Conservation (phyloP, 2,888 invertebrate species). For the Tillus elongatus region DNA sequence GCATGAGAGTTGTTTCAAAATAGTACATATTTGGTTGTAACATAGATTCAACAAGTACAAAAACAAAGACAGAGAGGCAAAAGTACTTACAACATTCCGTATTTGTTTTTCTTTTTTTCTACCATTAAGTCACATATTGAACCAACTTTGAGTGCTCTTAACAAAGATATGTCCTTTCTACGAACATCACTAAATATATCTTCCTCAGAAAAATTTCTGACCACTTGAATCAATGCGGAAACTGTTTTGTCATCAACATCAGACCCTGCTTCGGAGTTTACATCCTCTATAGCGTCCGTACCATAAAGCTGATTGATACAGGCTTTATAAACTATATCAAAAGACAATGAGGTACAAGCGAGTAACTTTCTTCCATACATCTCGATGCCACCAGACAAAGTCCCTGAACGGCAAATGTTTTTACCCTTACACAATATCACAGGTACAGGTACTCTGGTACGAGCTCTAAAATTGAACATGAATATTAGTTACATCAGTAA, state of each 20-base stretch:
- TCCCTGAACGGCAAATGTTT: constrained; percentile 64
- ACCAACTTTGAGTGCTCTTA: constrained; percentile 59
- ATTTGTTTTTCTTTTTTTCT: constrained; percentile 75
- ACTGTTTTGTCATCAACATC: constrained; percentile 27
- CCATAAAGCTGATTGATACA: too few species aligned
- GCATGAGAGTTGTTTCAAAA: too few species aligned
- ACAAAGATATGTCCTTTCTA: constrained; percentile 58
- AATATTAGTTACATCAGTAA: too few species aligned
- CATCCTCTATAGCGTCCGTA: too few species aligned
- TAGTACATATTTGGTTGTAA: too few species aligned
- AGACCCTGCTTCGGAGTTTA: constrained; percentile 11
- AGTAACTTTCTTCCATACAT: constrained; percentile 63
- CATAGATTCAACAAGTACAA: too few species aligned
- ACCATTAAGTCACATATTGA: constrained; percentile 78
- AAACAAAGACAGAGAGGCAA: too few species aligned
- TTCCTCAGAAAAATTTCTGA: constrained; percentile 39
- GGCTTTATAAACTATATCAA: too few species aligned
- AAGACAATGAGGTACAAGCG: too few species aligned
- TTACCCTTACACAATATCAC: constrained; percentile 68
- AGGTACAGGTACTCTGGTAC: constrained; percentile 69
- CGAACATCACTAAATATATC: constrained; percentile 55
- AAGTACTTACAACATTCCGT: constrained; percentile 63
- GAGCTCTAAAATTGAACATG: constrained; percentile 53
- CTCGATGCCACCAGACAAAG: constrained; percentile 64
- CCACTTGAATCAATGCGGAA: constrained; percentile 16